These are phyloP conservation scores for Plodia interpunctella DNA, from an alignment of 1,140 invertebrate species.

Conservation along the genomic window DNA sequence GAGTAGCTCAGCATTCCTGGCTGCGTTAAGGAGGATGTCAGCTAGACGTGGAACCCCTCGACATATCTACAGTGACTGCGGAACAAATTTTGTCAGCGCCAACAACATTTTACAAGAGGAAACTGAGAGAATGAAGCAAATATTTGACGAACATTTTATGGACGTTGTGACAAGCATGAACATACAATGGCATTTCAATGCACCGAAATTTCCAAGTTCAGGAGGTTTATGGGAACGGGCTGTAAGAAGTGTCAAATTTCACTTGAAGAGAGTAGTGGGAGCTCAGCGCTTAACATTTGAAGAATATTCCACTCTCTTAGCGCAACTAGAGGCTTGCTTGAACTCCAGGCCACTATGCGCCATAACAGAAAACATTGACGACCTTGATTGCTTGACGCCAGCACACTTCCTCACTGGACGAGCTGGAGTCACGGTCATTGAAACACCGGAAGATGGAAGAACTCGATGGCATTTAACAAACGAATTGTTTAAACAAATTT, in stretches of 20 bases:
- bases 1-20: conserved; percentile 42
- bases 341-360: conserved; percentile 42
- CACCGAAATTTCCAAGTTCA: conserved; percentile 13
- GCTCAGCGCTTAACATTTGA: conserved; percentile 33
- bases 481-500: conserved; percentile 15
- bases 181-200: conserved; percentile 6
- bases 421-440: conserved; percentile 15
- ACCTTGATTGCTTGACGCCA: conserved; percentile 29
- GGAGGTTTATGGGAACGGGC: conserved; percentile 50
- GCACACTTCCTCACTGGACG: conserved; percentile 37
- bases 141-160: conserved; percentile 1
- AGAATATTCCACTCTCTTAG: conserved; percentile 32
- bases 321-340: conserved; percentile 30
- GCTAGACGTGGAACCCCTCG: conserved; percentile 39
- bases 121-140: background rate
- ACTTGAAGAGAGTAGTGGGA: conserved; percentile 33
- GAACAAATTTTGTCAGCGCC: conserved; percentile 55
- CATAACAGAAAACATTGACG: conserved; percentile 31
- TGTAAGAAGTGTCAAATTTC: conserved; percentile 39
- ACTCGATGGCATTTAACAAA: conserved; percentile 16
- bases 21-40: conserved; percentile 60
- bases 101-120: conserved; percentile 18
- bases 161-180: background rate
- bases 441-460: conserved; percentile 10
- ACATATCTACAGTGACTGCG: conserved; percentile 49